Percentiles rank a stretch among this genome's conserved stretches.
phyloP scores from a whole-genome alignment of 2,113 vertebrate species.

The Sander lucioperca region DNA sequence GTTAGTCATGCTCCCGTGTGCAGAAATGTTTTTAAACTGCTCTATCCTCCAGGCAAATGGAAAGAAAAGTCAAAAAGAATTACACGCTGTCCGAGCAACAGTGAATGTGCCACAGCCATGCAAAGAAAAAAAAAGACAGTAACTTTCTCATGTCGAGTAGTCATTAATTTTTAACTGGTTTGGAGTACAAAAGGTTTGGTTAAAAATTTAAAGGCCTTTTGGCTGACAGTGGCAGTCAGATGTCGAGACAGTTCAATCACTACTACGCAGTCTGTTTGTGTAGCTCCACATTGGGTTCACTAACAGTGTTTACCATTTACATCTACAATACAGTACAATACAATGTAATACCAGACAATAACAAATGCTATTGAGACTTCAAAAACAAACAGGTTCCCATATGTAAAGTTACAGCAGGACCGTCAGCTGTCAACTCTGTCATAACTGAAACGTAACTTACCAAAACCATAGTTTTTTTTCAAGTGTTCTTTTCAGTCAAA shows the following conservation, averaged over 20 bases:
- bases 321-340: background rate
- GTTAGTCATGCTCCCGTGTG: constrained; percentile 91
- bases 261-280: constrained; percentile 42
- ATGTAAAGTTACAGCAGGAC: background rate
- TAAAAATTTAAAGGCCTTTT: constrained; percentile 87
- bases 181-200: constrained; percentile 87
- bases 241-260: constrained; percentile 74
- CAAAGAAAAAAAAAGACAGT: constrained; percentile 56
- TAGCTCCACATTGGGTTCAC: background rate
- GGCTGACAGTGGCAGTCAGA: constrained; percentile 84
- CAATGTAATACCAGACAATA: constrained; percentile 1
- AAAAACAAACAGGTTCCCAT: background rate
- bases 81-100: constrained; percentile 89
- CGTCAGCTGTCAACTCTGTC: background rate
- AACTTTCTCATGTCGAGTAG: constrained; percentile 80
- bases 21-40: constrained; percentile 90
- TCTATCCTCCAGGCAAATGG: constrained; percentile 95
- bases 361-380: background rate
- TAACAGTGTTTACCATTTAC: constrained; percentile 22
- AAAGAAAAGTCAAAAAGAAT: constrained; percentile 93
- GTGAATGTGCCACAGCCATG: constrained; percentile 71
- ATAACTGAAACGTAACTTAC: background rate
- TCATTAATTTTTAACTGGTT: constrained; percentile 90
- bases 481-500: background rate
- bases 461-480: background rate